A percentile compares a stretch with the other conserved stretches of the same genome.
These are phyloP conservation scores for Halichoerus grypus DNA, from an alignment of 2,113 vertebrate genomes.

Conservation along the genomic window DNA sequence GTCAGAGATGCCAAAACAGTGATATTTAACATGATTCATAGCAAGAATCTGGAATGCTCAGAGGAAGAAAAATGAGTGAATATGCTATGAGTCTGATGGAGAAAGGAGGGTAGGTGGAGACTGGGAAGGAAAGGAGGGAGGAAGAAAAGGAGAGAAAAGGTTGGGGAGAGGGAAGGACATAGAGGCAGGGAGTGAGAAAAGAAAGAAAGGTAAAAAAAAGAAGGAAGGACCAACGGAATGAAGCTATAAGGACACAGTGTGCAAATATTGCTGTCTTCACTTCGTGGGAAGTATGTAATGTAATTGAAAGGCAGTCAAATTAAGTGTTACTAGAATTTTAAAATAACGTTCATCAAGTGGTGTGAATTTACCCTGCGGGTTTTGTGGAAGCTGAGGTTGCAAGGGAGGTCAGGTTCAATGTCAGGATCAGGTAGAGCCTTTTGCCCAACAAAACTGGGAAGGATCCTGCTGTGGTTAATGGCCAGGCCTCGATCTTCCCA, in stretches of 20 bases:
- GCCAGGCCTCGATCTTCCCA: background rate
- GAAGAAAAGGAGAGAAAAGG: no score
- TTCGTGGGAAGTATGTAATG: background rate
- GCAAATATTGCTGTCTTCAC: background rate
- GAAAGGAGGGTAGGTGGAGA: no score
- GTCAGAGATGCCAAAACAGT: background rate
- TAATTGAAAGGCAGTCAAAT: constrained; percentile 6
- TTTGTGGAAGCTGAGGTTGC: background rate
- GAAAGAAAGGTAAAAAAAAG: background rate
- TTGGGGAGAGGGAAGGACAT: no score
- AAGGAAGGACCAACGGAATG: background rate
- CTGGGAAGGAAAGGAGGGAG: no score
- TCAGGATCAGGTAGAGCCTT: background rate
- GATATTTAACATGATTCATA: background rate
- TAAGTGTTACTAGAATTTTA: constrained; percentile 27
- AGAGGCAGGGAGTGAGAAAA: background rate
- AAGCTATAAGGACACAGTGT: background rate
- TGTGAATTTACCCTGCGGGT: background rate
- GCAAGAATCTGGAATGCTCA: background rate
- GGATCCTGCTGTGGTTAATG: background rate
- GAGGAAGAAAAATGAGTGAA: background rate
- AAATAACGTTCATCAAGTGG: background rate
- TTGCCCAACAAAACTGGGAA: background rate
- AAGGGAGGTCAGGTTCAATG: background rate
- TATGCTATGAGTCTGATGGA: background rate